Evolutionary conservation across 2,888 invertebrate genomes (phyloP).

Genomic region (Cantharis rustica): DNA sequence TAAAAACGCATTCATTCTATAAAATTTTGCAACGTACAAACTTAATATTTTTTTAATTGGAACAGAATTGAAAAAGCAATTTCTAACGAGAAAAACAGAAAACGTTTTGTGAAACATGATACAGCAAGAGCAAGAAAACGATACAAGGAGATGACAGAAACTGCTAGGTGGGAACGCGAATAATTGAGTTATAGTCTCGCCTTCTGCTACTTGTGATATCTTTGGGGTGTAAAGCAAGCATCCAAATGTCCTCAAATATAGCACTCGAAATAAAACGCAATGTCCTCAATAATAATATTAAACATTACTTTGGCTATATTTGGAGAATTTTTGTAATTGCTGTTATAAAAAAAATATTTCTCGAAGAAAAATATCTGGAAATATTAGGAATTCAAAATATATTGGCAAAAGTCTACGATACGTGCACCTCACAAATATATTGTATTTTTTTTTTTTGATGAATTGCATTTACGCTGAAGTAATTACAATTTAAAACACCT

Average conservation of each 20-base stretch:
- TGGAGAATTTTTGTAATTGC: not conserved
- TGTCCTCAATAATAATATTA: not conserved
- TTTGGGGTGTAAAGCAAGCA: slow-evolving; percentile 35
- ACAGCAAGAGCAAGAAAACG: slow-evolving; percentile 13
- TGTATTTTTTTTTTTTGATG: no score
- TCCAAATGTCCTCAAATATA: slow-evolving; percentile 12
- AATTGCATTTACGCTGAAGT: not conserved
- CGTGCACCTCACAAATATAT: no score
- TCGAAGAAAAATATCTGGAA: no score
- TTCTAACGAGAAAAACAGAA: slow-evolving; percentile 29
- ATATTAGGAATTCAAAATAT: no score
- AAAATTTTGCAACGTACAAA: slow-evolving; percentile 9
- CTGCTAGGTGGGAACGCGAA: slow-evolving; percentile 48
- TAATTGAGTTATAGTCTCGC: slow-evolving; percentile 55
- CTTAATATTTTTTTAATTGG: slow-evolving; percentile 7
- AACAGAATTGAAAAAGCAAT: slow-evolving; percentile 24
- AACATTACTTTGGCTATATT: not conserved
- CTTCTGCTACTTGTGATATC: slow-evolving; percentile 50
- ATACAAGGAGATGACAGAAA: slow-evolving; percentile 32
- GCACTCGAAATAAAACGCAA: not conserved
- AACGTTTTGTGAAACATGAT: slow-evolving; percentile 18
- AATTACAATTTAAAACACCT: not conserved
- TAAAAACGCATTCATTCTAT: slow-evolving; percentile 7
- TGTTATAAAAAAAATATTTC: no score
- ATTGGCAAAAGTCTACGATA: no score